Conservation (phyloP, 2,797 vertebrate species). For the Sebastes hopkinsi region DNA sequence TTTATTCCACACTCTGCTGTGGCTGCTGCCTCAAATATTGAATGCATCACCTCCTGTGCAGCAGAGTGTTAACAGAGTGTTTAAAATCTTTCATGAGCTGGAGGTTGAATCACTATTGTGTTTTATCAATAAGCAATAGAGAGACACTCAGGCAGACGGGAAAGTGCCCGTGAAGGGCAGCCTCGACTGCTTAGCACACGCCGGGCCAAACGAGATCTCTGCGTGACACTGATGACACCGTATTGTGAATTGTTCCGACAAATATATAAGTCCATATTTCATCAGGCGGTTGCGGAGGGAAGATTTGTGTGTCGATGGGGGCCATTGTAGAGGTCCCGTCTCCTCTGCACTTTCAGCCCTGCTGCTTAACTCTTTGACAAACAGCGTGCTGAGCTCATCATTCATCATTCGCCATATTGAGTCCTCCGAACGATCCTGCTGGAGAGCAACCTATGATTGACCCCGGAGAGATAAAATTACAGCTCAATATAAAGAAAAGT, state of each 20-base stretch:
- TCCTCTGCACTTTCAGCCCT: not conserved
- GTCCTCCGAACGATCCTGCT: conserved; percentile 26
- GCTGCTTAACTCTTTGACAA: conserved; percentile 38
- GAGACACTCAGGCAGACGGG: not conserved
- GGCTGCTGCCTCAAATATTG: conserved; percentile 1
- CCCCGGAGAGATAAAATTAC: conserved; percentile 51
- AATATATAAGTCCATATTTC: conserved; percentile 24
- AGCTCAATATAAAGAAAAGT: conserved; percentile 47
- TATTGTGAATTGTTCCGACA: conserved; percentile 5
- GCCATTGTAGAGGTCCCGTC: not conserved
- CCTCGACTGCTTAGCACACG: not conserved
- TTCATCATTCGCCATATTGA: conserved; percentile 46
- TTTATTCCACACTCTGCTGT: not conserved
- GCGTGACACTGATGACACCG: conserved; percentile 24
- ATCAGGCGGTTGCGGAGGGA: not conserved
- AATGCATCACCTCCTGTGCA: conserved; percentile 17
- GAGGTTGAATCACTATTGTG: conserved; percentile 19
- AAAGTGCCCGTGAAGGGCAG: not conserved
- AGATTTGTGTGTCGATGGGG: conserved; percentile 18
- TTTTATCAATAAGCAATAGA: conserved; percentile 34
- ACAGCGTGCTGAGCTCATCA: conserved; percentile 16
- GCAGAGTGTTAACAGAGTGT: not conserved
- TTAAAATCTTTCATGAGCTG: conserved; percentile 17
- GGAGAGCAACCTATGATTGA: conserved; percentile 50
- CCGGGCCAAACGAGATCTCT: conserved; percentile 2